Conservation (phyloP, 2,888 invertebrate species). For the Coleophora flavipennella region DNA sequence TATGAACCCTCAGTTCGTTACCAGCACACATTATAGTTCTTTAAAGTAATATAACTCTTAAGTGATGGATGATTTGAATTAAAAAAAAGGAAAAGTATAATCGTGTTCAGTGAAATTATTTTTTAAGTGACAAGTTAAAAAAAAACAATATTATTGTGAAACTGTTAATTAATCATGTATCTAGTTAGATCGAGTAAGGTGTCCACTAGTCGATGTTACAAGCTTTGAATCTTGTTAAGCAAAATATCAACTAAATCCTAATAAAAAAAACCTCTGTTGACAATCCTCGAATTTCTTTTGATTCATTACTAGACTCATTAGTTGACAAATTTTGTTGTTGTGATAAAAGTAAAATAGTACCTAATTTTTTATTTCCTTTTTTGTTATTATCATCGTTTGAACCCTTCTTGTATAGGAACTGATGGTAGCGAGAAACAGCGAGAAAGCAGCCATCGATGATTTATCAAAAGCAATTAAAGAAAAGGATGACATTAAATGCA, state of each 20-base stretch:
- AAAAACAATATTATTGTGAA: slow-evolving; percentile 52
- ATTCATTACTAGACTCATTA: slow-evolving; percentile 32
- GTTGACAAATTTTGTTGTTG: slow-evolving; percentile 52
- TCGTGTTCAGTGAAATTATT: slow-evolving; percentile 68
- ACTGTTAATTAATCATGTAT: slow-evolving; percentile 68
- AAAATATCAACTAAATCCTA: slow-evolving; percentile 43
- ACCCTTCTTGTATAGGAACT: slow-evolving; percentile 52
- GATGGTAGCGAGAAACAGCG: slow-evolving; percentile 50
- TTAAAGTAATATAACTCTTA: slow-evolving; percentile 33
- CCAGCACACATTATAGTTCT: slow-evolving; percentile 52
- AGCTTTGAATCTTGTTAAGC: slow-evolving; percentile 64
- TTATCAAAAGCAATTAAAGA: slow-evolving; percentile 43
- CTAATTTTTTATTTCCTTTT: slow-evolving; percentile 38
- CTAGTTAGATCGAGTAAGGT: slow-evolving; percentile 63
- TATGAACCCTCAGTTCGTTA: slow-evolving; percentile 26
- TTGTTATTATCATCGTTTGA: slow-evolving; percentile 38
- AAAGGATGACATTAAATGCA: slow-evolving; percentile 45
- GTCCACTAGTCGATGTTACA: slow-evolving; percentile 67
- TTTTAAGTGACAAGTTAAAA: slow-evolving; percentile 56
- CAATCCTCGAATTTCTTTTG: slow-evolving; percentile 51
- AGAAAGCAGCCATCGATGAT: slow-evolving; percentile 50
- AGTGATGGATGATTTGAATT: slow-evolving; percentile 65
- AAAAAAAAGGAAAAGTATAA: slow-evolving; percentile 47
- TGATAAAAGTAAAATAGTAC: slow-evolving; percentile 28
- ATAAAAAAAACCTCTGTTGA: slow-evolving; percentile 46